A percentile compares a stretch with the other conserved stretches of the same genome.
These are phyloP conservation scores for Magallana angulata DNA, from an alignment of 1,140 invertebrate species.

Conservation along the genomic window DNA sequence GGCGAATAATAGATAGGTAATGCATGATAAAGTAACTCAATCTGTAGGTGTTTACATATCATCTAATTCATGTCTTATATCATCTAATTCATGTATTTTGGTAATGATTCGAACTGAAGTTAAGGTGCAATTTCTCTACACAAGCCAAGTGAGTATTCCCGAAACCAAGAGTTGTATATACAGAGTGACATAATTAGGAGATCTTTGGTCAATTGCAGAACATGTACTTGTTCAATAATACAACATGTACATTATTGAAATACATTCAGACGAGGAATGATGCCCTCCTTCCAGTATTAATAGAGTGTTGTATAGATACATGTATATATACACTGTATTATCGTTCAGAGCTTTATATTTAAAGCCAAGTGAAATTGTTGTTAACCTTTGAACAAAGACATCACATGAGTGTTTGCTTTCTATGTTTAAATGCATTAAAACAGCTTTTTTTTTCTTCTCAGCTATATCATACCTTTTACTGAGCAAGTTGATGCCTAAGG, in stretches of 20 bases:
- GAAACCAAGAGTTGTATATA: background rate
- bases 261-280: background rate
- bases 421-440: background rate
- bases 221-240: no score
- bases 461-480: constrained; percentile 5
- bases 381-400: background rate
- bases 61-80: background rate
- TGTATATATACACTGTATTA: background rate
- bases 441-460: background rate
- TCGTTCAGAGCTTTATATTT: background rate
- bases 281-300: background rate
- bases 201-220: background rate
- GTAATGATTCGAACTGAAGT: background rate
- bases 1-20: constrained; percentile 34
- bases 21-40: background rate
- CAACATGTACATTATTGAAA: no score
- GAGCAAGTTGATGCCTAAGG: background rate
- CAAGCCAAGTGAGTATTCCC: background rate
- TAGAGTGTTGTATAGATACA: background rate
- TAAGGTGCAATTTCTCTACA: background rate
- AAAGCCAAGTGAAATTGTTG: background rate
- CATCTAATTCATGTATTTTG: background rate
- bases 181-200: background rate
- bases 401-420: background rate
- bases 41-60: background rate